Conservation (phyloP, 2,797 vertebrate species). For the Pelodytes ibericus region DNA sequence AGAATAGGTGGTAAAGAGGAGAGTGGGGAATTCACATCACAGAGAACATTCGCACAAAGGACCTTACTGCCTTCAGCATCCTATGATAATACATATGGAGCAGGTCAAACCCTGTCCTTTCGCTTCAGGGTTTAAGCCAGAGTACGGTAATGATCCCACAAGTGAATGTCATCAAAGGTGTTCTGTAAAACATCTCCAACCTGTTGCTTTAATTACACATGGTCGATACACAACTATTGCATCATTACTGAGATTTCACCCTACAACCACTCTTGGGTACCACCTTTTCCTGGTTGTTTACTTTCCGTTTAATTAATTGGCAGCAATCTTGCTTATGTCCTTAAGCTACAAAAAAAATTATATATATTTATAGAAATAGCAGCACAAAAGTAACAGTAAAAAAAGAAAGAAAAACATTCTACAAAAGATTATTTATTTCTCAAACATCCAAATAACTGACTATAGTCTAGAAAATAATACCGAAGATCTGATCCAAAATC, state of each 20-base stretch:
- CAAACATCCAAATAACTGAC: slow-evolving; percentile 13
- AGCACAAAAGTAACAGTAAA: slow-evolving; percentile 11
- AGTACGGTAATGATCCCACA: not conserved
- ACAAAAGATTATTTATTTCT: slow-evolving; percentile 8
- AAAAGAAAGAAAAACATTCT: not conserved
- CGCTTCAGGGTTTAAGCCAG: not conserved
- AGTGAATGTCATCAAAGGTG: slow-evolving; percentile 17
- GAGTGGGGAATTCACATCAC: slow-evolving; percentile 31
- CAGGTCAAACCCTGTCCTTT: slow-evolving; percentile 8
- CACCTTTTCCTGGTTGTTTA: slow-evolving; percentile 1
- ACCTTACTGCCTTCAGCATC: slow-evolving; percentile 3
- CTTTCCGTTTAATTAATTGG: slow-evolving; percentile 29
- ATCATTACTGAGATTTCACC: not conserved
- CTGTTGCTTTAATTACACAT: slow-evolving; percentile 16
- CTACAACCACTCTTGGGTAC: slow-evolving; percentile 2
- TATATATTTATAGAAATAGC: not conserved
- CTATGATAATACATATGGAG: slow-evolving; percentile 26
- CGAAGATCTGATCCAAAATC: slow-evolving; percentile 23
- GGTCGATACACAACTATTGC: not conserved
- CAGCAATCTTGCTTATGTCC: not conserved
- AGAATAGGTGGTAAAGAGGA: slow-evolving; percentile 37
- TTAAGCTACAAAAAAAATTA: no score
- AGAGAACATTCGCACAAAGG: slow-evolving; percentile 8
- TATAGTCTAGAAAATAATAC: slow-evolving; percentile 16
- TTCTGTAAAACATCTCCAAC: not conserved